Percentiles rank a stretch among this genome's conserved stretches.
These are phyloP conservation scores for Porites rus DNA, from an alignment of 92 coral and sea anemone genomes.

Conservation along the genomic window DNA sequence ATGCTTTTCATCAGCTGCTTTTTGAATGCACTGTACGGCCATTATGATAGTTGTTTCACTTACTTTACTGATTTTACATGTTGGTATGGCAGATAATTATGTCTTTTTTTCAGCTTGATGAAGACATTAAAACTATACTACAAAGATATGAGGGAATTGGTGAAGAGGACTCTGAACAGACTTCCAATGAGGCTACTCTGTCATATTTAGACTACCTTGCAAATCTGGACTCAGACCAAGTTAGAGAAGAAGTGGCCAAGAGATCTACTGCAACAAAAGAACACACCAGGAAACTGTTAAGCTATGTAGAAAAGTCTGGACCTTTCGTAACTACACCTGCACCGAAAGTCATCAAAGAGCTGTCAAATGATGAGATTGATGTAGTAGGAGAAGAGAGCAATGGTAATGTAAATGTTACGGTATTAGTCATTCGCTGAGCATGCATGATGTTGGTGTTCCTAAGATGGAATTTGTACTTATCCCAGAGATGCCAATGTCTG, in stretches of 20 bases:
- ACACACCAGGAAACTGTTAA: slow-evolving; percentile 70
- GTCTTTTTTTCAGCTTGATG: slow-evolving; percentile 77
- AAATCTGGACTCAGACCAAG: slow-evolving; percentile 71
- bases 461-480: not conserved
- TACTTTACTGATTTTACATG: not conserved
- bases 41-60: not conserved
- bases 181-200: slow-evolving; percentile 73
- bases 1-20: too few species aligned
- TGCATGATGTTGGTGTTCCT: not conserved
- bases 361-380: slow-evolving; percentile 1
- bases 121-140: slow-evolving; percentile 84
- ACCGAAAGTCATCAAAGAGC: slow-evolving; percentile 2
- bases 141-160: slow-evolving; percentile 87
- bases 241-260: slow-evolving; percentile 77
- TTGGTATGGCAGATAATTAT: not conserved
- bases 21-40: too few species aligned
- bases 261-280: slow-evolving; percentile 81
- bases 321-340: not conserved
- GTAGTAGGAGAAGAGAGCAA: slow-evolving; percentile 33
- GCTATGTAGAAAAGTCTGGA: slow-evolving; percentile 76
- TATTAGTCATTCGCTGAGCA: too few species aligned
- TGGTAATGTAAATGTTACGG: slow-evolving; percentile 25
- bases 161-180: slow-evolving; percentile 87
- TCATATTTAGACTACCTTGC: slow-evolving; percentile 83
- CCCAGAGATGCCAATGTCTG: too few species aligned